A percentile compares a stretch with the other conserved stretches of the same genome.
Evolutionary conservation across 2,113 vertebrate genomes (phyloP).

Genomic region (Gallinago jamesoni): DNA sequence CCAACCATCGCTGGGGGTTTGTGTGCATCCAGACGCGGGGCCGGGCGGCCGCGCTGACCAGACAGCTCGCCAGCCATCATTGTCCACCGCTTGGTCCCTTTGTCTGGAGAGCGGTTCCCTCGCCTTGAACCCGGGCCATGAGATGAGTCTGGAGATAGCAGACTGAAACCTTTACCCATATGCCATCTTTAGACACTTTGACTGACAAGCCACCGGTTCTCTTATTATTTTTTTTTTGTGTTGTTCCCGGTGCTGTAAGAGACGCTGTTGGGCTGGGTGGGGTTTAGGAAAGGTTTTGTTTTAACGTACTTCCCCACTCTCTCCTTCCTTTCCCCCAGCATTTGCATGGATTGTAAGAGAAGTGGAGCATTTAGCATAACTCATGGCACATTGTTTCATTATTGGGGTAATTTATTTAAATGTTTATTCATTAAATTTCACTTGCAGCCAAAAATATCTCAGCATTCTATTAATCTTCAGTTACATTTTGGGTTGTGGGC

Average conservation of each 20-base stretch:
- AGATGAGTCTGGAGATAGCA: conserved; percentile 80
- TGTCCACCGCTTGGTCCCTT: conserved; percentile 73
- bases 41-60: conserved; percentile 74
- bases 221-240: too few relatives aligned
- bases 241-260: conserved; percentile 68
- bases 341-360: conserved; percentile 52
- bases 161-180: conserved; percentile 81
- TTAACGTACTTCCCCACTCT: conserved; percentile 63
- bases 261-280: conserved; percentile 49
- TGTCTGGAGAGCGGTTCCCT: conserved; percentile 75
- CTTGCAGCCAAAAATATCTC: conserved; percentile 62
- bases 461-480: conserved; percentile 52
- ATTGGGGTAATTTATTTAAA: conserved; percentile 64
- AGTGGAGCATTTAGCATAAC: conserved; percentile 47
- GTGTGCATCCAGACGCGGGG: conserved; percentile 78
- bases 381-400: conserved; percentile 61
- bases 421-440: conserved; percentile 68
- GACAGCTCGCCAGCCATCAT: conserved; percentile 80
- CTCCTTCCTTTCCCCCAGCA: conserved; percentile 35
- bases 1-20: conserved; percentile 79
- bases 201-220: conserved; percentile 69
- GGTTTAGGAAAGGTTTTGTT: conserved; percentile 66
- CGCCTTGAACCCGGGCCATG: conserved; percentile 76
- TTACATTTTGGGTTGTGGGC: conserved; percentile 58
- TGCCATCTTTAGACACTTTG: conserved; percentile 78